phyloP scores from a whole-genome alignment of 2,797 vertebrate genomes.

The Acropternis orthonyx region DNA sequence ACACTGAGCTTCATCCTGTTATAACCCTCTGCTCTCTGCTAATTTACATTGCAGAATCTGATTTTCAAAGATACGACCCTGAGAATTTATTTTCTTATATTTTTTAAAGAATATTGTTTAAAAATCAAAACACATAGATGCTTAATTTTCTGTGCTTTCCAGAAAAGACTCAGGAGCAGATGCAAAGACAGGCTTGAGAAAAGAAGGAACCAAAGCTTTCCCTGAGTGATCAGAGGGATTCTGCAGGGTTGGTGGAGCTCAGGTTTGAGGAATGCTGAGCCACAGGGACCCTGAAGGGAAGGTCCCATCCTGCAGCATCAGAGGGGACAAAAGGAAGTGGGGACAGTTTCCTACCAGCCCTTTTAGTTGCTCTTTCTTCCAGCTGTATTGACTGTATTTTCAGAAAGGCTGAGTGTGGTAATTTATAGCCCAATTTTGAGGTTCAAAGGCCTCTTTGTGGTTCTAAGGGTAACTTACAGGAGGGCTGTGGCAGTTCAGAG shows the following conservation, averaged over 20 bases:
- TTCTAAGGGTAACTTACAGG: neutral
- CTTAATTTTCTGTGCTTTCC: neutral
- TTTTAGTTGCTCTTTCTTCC: neutral
- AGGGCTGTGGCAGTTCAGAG: neutral
- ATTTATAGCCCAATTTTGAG: neutral
- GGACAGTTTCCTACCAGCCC: neutral
- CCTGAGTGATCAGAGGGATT: neutral
- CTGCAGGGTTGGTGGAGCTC: neutral
- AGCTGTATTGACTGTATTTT: neutral
- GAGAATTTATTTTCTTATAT: neutral
- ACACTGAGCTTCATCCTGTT: rapidly evolving
- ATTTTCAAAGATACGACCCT: neutral
- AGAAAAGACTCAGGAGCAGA: neutral
- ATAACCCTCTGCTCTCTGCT: neutral
- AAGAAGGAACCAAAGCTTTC: neutral
- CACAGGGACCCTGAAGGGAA: neutral
- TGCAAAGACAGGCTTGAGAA: neutral
- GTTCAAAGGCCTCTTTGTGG: neutral
- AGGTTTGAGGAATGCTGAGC: neutral
- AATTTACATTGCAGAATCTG: neutral
- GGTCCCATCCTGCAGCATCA: neutral
- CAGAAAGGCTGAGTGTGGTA: neutral
- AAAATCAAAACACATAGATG: neutral
- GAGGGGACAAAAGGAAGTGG: too few species aligned
- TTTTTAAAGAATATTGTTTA: neutral